Conservation (phyloP, 2,113 vertebrate genomes). For the Ornithorhynchus anatinus region DNA sequence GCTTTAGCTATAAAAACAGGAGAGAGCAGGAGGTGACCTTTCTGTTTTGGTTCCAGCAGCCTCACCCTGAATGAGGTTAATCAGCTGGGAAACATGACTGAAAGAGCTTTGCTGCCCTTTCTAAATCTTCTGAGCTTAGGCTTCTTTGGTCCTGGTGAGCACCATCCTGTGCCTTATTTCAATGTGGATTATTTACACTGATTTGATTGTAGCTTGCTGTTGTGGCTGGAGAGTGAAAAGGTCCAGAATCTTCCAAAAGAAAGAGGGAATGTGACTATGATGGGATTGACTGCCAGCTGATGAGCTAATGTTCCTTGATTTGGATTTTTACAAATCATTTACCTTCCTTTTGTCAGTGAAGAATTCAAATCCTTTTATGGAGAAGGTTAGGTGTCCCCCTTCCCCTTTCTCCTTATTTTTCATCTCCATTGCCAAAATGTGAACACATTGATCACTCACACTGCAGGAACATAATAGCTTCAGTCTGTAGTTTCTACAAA, state of each 20-base stretch:
- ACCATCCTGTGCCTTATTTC: slow-evolving; percentile 64
- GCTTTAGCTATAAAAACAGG: slow-evolving; percentile 67
- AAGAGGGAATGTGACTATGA: slow-evolving; percentile 60
- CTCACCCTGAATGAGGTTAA: slow-evolving; percentile 66
- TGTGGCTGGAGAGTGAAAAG: slow-evolving; percentile 61
- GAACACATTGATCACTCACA: slow-evolving; percentile 58
- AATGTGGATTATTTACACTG: slow-evolving; percentile 61
- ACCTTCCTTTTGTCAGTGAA: slow-evolving; percentile 52
- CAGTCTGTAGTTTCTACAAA: background rate
- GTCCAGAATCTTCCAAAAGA: slow-evolving; percentile 58
- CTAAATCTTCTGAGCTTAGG: slow-evolving; percentile 33
- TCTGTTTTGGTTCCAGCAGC: slow-evolving; percentile 66
- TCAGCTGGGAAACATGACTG: slow-evolving; percentile 58
- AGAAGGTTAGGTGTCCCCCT: slow-evolving; percentile 30
- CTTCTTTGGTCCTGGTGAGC: slow-evolving; percentile 53
- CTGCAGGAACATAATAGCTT: slow-evolving; percentile 62
- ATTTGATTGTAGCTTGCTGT: slow-evolving; percentile 60
- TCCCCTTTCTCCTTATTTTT: background rate
- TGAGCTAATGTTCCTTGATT: slow-evolving; percentile 67
- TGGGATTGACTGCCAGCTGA: slow-evolving; percentile 57
- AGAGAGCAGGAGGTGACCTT: slow-evolving; percentile 63
- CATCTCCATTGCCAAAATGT: background rate
- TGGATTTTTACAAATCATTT: slow-evolving; percentile 62
- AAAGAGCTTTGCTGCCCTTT: slow-evolving; percentile 57
- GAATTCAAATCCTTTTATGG: slow-evolving; percentile 52